Conservation (phyloP, 2,888 invertebrate genomes). For the Amorpha juglandis region DNA sequence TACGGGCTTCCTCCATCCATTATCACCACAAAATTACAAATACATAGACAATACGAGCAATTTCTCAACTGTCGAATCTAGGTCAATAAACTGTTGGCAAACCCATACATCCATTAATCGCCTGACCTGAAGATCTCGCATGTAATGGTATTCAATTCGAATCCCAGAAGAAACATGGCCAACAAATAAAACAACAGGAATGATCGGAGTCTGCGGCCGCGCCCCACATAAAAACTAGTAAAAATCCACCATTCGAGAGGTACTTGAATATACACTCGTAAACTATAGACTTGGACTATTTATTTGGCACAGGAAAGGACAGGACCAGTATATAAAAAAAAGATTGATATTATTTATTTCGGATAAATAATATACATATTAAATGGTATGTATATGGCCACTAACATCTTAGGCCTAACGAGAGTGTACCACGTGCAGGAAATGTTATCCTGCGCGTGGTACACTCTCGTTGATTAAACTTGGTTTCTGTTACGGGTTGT, state of each 20-base stretch:
- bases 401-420: too few relatives aligned
- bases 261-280: slow-evolving; percentile 6
- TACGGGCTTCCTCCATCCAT: too few relatives aligned
- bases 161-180: slow-evolving; percentile 1
- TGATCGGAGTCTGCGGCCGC: slow-evolving; percentile 20
- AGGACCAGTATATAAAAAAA: too few relatives aligned
- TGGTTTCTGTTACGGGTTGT: too few relatives aligned
- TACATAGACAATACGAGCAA: background rate
- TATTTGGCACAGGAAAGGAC: too few relatives aligned
- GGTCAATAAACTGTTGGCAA: background rate
- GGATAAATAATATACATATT: too few relatives aligned
- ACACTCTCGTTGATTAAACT: too few relatives aligned
- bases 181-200: slow-evolving; percentile 22
- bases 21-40: too few relatives aligned
- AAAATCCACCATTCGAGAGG: slow-evolving; percentile 6
- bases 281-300: slow-evolving; percentile 33
- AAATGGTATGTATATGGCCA: too few relatives aligned
- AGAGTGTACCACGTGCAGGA: too few relatives aligned
- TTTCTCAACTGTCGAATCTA: background rate
- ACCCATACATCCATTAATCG: background rate
- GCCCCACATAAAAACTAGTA: slow-evolving; percentile 11
- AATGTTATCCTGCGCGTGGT: too few relatives aligned
- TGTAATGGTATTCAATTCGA: slow-evolving; percentile 10
- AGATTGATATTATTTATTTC: too few relatives aligned
- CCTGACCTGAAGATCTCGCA: background rate